Conservation (phyloP, 2,888 invertebrate species). For the Capitulum mitella region DNA sequence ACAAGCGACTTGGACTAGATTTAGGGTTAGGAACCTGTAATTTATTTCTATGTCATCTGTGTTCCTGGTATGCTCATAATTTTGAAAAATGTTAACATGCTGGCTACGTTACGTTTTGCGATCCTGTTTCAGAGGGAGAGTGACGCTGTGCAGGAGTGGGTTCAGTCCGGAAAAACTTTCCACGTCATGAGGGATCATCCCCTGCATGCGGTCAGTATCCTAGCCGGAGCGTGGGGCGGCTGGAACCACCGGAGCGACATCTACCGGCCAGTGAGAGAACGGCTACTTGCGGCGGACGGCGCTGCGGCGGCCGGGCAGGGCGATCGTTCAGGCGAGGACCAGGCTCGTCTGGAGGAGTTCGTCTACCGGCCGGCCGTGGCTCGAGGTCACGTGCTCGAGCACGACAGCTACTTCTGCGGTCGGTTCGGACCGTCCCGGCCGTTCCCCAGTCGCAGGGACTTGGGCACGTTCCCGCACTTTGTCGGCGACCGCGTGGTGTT, state of each 20-base stretch:
- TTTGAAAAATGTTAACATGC: too few species aligned
- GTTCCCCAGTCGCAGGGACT: neutral
- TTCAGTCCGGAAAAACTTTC: neutral
- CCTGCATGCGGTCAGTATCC: neutral
- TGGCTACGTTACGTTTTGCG: too few species aligned
- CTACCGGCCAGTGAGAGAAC: neutral
- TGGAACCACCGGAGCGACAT: neutral
- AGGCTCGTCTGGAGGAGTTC: neutral
- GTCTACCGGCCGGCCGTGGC: neutral
- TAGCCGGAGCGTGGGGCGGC: constrained; percentile 1
- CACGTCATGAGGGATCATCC: neutral
- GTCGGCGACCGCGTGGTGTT: neutral
- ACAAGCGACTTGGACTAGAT: too few species aligned
- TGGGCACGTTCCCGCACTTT: neutral
- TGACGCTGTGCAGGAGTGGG: neutral
- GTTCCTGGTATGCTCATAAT: too few species aligned
- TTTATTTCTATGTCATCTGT: too few species aligned
- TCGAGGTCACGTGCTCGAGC: neutral
- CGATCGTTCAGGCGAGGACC: neutral
- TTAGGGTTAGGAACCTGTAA: too few species aligned
- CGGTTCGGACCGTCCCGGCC: neutral
- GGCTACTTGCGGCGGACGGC: neutral
- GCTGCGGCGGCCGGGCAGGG: neutral
- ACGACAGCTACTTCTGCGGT: constrained; percentile 20
- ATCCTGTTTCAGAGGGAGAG: constrained; percentile 1